A percentile compares a stretch with the other conserved stretches of the same genome.
Evolutionary conservation across 2,797 vertebrate genomes (phyloP).

Genomic region (Bryconaethiops microstoma): DNA sequence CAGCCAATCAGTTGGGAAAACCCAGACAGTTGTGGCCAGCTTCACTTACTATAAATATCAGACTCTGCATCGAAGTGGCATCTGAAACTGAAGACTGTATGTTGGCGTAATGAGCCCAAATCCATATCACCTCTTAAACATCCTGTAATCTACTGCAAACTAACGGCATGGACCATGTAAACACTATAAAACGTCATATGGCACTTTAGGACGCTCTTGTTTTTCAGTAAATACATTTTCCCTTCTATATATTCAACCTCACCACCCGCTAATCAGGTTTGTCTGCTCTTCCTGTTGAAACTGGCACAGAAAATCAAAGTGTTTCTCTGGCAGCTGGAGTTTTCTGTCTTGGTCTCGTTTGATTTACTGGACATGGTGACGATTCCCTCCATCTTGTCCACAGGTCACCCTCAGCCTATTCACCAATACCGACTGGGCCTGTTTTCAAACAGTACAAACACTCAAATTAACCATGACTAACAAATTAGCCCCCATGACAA

Average conservation of each 20-base stretch:
- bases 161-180: too few species aligned
- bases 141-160: background rate
- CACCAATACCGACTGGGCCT: background rate
- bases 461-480: conserved; percentile 22
- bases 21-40: too few species aligned
- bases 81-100: background rate
- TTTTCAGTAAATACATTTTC: too few species aligned
- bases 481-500: conserved; percentile 41
- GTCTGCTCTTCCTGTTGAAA: too few species aligned
- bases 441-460: conserved; percentile 12
- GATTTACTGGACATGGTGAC: background rate
- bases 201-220: too few species aligned
- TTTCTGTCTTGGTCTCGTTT: background rate
- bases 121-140: background rate
- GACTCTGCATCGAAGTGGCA: background rate
- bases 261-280: too few species aligned
- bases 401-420: conserved; percentile 1
- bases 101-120: background rate
- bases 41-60: too few species aligned
- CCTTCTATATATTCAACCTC: too few species aligned
- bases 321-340: too few species aligned
- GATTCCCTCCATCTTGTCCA: background rate
- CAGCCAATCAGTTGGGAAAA: too few species aligned
- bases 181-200: too few species aligned
- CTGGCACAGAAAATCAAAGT: too few species aligned